Evolutionary conservation across 2,888 invertebrate genomes (phyloP), one percentile per base, ranked within the genome.

Genomic region (Polymixis lichenea): DNA sequence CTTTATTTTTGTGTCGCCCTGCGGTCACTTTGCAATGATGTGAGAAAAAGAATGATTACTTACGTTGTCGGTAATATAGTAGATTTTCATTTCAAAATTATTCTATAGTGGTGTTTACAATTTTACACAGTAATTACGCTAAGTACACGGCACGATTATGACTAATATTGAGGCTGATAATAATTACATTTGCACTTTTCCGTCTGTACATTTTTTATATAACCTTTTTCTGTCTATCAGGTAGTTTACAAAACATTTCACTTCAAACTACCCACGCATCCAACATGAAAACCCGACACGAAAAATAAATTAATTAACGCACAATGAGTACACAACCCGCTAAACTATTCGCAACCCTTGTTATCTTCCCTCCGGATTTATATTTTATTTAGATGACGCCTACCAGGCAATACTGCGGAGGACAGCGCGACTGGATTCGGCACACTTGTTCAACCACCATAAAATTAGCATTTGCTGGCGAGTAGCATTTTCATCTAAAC

Each of bases 401-500:
- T 94, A 95, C 93, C 90, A 93, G 93, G 94, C 94, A 93, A 92
- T 93, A 94, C 94, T 94, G 94, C 92, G 92, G 93, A 94, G 94
- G 95, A 95, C 95, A 95, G 93, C 89, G 90, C 90, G 93, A 93
- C 91, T 92, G 91, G 92, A 92, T 94, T 94, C 94, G 95, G 94
- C 95, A 95, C 94, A 96, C 94, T 96, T 96, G 95, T 94, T 95
- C 96, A 95, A 94, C 96, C 95, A 95, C 96, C 96, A 96, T 96
- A 96, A 96, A 96, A 97, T 97, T 96, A 96, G 96, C 96, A 96
- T 96, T 96, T 94, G 93, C 93, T 94, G 94, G 93, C 94, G 93
- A 94, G 94, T 95, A 95, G 94, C 93, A 91, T 95, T 95, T 95
- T 95, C 95, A 94, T 94, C 92, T 91, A 91, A 94, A 95, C 91